These are phyloP conservation scores for Tenthredo livida DNA, from an alignment of 2,888 invertebrate genomes.

Conservation along the genomic window DNA sequence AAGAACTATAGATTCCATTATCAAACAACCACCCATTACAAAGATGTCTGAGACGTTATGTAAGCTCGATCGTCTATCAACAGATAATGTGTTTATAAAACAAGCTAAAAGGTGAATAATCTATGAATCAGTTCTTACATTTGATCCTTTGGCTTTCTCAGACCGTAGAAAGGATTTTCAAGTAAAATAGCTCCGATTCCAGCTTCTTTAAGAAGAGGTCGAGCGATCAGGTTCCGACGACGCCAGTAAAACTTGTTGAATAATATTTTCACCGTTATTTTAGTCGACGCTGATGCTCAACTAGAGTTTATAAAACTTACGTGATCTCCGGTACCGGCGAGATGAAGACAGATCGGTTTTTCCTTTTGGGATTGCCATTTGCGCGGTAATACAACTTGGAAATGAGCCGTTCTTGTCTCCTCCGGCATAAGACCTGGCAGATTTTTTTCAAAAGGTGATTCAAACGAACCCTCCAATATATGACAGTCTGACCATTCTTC, in stretches of 20 bases:
- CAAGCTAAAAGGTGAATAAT: slow-evolving; percentile 9
- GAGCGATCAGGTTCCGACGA: slow-evolving; percentile 92
- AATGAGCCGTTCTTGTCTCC: slow-evolving; percentile 90
- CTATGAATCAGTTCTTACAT: slow-evolving; percentile 81
- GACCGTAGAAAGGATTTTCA: slow-evolving; percentile 98
- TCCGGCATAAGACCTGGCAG: slow-evolving; percentile 93
- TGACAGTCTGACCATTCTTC: slow-evolving; percentile 87
- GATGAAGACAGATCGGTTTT: slow-evolving; percentile 94
- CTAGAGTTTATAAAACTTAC: slow-evolving; percentile 80
- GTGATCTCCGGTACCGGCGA: slow-evolving; percentile 99
- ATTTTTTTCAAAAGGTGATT: slow-evolving; percentile 89
- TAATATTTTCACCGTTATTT: slow-evolving; percentile 26
- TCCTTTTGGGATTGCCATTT: slow-evolving; percentile 85
- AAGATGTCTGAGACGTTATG: slow-evolving; percentile 98
- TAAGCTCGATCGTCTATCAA: slow-evolving; percentile 90
- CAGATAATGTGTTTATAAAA: slow-evolving; percentile 48
- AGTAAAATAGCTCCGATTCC: slow-evolving; percentile 96
- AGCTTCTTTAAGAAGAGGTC: slow-evolving; percentile 92
- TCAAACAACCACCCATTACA: slow-evolving; percentile 98
- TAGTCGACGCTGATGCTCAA: neutral
- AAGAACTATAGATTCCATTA: slow-evolving; percentile 94
- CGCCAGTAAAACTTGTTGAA: slow-evolving; percentile 91
- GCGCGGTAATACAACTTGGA: slow-evolving; percentile 90
- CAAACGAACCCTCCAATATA: slow-evolving; percentile 92
- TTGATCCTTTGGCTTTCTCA: slow-evolving; percentile 93